Evolutionary conservation across 2,797 vertebrate genomes (phyloP).

Genomic region (Ara ararauna): DNA sequence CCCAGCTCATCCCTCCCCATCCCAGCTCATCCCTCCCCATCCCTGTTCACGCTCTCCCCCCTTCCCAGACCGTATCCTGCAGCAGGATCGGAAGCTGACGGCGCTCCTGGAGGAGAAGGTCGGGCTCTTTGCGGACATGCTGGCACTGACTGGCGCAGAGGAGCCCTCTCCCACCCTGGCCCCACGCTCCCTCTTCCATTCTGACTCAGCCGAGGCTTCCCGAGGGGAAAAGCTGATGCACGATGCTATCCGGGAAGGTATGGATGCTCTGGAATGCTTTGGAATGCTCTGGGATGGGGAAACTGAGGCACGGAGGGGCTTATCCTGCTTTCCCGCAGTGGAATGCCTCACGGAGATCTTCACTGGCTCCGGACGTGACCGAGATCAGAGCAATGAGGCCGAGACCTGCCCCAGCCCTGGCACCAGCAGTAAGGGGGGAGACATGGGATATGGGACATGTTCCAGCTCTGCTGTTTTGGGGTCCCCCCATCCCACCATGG

Average conservation of each 20-base stretch:
- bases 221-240: conserved; percentile 85
- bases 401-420: conserved; percentile 63
- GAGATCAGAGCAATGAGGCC: conserved; percentile 57
- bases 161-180: conserved; percentile 60
- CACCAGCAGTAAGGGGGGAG: conserved; percentile 55
- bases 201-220: conserved; percentile 81
- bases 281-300: background rate
- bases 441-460: fast-evolving
- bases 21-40: background rate
- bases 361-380: conserved; percentile 77
- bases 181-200: conserved; percentile 84
- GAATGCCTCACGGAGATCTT: conserved; percentile 87
- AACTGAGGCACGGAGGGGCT: background rate
- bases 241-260: conserved; percentile 87
- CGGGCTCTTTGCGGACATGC: conserved; percentile 87
- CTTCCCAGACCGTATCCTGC: conserved; percentile 85
- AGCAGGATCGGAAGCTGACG: conserved; percentile 88
- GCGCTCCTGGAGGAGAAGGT: conserved; percentile 88
- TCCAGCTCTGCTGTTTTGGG: background rate
- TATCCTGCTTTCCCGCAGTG: conserved; percentile 72
- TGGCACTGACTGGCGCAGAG: conserved; percentile 72
- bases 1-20: background rate
- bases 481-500: fast-evolving
- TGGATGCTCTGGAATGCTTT: background rate
- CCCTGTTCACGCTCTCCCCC: background rate